Evolutionary conservation across 2,797 vertebrate genomes (phyloP).

Genomic region (Ptychadena robeensis): DNA sequence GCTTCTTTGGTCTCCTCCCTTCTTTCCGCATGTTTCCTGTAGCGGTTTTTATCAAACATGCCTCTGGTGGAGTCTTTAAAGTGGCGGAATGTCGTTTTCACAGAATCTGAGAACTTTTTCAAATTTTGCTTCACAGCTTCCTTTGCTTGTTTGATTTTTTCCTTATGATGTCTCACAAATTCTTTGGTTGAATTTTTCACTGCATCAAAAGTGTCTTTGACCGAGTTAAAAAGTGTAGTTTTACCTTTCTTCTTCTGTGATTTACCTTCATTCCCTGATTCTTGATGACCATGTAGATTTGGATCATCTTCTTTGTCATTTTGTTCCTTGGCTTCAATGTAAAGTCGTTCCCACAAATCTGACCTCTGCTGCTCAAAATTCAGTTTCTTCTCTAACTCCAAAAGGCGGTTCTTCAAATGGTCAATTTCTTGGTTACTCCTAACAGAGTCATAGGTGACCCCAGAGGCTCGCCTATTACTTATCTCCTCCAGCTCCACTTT

Average conservation of each 20-base stretch:
- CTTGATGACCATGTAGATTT: conserved; percentile 23
- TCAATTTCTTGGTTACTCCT: conserved; percentile 74
- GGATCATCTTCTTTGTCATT: conserved; percentile 78
- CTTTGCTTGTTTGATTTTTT: conserved; percentile 97
- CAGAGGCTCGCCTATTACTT: conserved; percentile 66
- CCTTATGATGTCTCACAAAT: conserved; percentile 96
- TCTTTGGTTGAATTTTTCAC: conserved; percentile 98
- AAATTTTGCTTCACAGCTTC: conserved; percentile 96
- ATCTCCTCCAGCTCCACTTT: conserved; percentile 79
- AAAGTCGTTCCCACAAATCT: conserved; percentile 95
- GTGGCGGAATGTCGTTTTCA: conserved; percentile 92
- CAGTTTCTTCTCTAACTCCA: conserved; percentile 88
- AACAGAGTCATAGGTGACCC: conserved; percentile 33
- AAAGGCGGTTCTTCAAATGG: conserved; percentile 77
- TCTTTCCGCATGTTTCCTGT: conserved; percentile 70
- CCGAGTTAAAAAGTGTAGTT: conserved; percentile 83
- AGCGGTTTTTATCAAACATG: conserved; percentile 84
- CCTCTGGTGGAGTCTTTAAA: conserved; percentile 90
- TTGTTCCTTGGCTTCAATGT: conserved; percentile 88
- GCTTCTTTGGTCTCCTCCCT: conserved; percentile 72
- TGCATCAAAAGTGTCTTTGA: conserved; percentile 93
- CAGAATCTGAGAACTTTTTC: conserved; percentile 94
- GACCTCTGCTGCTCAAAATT: conserved; percentile 95
- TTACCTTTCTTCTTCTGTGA: conserved; percentile 80
- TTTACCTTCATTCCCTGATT: conserved; percentile 59